Evolutionary conservation across 2,888 invertebrate genomes (phyloP), one percentile per base, ranked within the genome.

Genomic region (Sphaerophoria taeniata): DNA sequence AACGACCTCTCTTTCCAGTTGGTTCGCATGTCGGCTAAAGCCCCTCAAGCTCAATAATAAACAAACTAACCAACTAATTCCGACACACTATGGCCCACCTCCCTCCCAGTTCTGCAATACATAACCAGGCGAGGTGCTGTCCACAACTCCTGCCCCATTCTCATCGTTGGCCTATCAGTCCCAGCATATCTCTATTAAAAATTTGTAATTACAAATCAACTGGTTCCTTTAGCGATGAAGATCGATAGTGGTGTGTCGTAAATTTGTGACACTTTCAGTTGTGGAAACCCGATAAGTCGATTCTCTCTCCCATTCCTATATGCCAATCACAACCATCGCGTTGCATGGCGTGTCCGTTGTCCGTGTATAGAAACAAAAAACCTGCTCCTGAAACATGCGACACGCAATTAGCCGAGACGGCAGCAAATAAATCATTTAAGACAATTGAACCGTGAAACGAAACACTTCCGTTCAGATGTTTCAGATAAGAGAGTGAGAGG

Each of bases 181-280:
- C 47, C 47, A 12, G 55, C 49, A 69, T 55, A 47, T 58, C 72
- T 80, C 84, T 80, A 84, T 80, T 84, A 80, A 84, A 84, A 84
- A 80, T 80, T 80, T 67, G 84, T 84, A 84, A 84, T 84, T 80
- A 70, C 84, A 75, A 84, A 84, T 84, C 84, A 80, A 84, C 84
- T 80, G 84, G 84, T 84, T 84, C n/a, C n/a, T n/a, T n/a, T n/a
- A n/a, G n/a, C n/a, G n/a, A n/a, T n/a, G n/a, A n/a, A n/a, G n/a
- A n/a, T n/a, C n/a, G n/a, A n/a, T n/a, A n/a, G n/a, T n/a, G n/a
- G n/a, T n/a, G n/a, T n/a, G n/a, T n/a, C 74, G 84, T 84, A 72
- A 80, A 84, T 80, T 75, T 80, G 80, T 80, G 80, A 84, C 84
- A 84, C 84, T 84, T 75, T 76, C 63, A 79, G 74, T 58, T 45